Conservation (phyloP, 2,888 invertebrate species). For the Philereme vetulata region DNA sequence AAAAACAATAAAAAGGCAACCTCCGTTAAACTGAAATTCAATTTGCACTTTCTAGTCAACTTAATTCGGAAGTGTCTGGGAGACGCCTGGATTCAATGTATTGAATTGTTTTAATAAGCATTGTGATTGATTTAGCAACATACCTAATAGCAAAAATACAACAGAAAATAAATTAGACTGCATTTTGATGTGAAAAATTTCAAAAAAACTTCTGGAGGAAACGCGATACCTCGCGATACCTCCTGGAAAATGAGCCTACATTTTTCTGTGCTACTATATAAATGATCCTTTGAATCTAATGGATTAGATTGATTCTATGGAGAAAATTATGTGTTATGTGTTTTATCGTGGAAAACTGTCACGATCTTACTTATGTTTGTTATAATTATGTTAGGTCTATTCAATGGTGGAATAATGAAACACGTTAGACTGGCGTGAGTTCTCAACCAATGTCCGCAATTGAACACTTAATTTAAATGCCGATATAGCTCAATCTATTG, state of each 20-base stretch:
- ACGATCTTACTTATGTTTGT: slow-evolving; percentile 1
- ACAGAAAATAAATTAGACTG: slow-evolving; percentile 1
- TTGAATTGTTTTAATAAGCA: too few species aligned
- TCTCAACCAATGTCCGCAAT: neutral
- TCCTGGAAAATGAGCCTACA: slow-evolving; percentile 4
- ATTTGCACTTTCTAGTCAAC: too few species aligned
- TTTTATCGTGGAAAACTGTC: slow-evolving; percentile 7
- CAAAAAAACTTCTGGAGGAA: neutral
- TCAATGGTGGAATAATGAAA: too few species aligned
- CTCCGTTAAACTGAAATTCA: too few species aligned
- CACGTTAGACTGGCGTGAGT: neutral
- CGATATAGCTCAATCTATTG: too few species aligned
- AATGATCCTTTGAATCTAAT: neutral
- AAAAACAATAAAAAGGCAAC: too few species aligned
- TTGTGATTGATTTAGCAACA: slow-evolving; percentile 28
- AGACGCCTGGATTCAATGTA: too few species aligned
- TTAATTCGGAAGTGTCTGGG: too few species aligned
- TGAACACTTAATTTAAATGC: too few species aligned
- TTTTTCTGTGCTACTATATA: slow-evolving; percentile 1
- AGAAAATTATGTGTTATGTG: neutral
- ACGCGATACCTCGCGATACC: slow-evolving; percentile 3
- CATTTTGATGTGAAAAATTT: neutral
- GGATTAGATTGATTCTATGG: slow-evolving; percentile 3
- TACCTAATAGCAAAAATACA: slow-evolving; percentile 8
- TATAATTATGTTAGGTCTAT: too few species aligned